phyloP scores from a whole-genome alignment of 2,797 vertebrate genomes.

The Serranus cabrilla region DNA sequence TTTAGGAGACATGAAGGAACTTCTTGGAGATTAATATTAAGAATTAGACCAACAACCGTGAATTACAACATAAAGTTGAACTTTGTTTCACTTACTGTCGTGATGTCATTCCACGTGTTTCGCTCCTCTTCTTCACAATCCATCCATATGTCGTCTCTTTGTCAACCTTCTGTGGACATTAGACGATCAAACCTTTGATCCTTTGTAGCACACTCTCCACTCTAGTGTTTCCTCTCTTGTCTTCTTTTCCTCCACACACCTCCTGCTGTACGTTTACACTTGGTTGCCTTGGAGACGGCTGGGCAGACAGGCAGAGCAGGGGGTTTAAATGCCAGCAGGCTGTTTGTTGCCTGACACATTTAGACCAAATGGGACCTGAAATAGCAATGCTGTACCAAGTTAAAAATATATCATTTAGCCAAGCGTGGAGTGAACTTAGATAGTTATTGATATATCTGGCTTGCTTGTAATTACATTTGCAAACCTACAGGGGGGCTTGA shows the following conservation, averaged over 20 bases:
- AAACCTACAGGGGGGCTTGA: not conserved
- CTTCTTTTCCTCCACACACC: slow-evolving; percentile 40
- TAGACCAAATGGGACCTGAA: not conserved
- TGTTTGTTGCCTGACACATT: slow-evolving; percentile 7
- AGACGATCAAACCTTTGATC: slow-evolving; percentile 36
- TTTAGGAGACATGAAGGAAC: not conserved
- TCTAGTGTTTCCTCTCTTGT: slow-evolving; percentile 47
- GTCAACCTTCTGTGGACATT: slow-evolving; percentile 6
- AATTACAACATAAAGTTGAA: not conserved
- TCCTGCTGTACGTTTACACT: slow-evolving; percentile 82
- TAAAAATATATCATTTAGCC: not conserved
- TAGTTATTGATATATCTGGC: not conserved
- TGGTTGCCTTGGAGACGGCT: slow-evolving; percentile 78
- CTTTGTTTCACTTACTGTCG: slow-evolving; percentile 40
- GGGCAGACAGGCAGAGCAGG: slow-evolving; percentile 48
- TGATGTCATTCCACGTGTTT: not conserved
- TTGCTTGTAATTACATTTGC: no score
- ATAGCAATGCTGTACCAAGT: not conserved
- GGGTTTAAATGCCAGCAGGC: slow-evolving; percentile 46
- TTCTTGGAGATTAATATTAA: not conserved
- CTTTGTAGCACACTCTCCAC: slow-evolving; percentile 37
- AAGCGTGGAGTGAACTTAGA: not conserved
- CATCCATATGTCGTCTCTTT: not conserved
- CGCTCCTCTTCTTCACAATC: slow-evolving; percentile 8
- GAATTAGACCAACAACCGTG: not conserved